phyloP scores from a whole-genome alignment of 2,797 vertebrate genomes.

The Tapera naevia region DNA sequence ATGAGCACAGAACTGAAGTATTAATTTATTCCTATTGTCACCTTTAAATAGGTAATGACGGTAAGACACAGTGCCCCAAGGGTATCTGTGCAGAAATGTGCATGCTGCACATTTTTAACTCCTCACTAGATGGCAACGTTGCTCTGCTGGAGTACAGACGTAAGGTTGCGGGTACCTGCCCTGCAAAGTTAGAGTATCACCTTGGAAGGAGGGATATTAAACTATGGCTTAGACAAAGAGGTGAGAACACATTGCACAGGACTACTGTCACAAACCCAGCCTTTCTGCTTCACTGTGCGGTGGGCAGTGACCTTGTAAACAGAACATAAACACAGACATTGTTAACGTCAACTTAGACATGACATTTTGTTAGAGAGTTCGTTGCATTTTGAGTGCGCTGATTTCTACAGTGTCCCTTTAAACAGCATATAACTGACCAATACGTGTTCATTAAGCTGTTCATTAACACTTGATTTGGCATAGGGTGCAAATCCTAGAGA shows the following conservation, averaged over 20 bases:
- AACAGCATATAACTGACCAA: not conserved
- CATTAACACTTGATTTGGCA: not conserved
- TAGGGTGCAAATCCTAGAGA: not conserved
- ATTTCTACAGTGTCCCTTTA: not conserved
- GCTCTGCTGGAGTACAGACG: not conserved
- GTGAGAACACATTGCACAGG: not conserved
- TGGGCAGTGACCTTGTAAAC: not conserved
- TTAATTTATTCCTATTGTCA: not conserved
- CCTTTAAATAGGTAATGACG: not conserved
- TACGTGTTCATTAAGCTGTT: not conserved
- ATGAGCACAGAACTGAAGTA: not conserved
- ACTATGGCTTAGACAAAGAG: not conserved
- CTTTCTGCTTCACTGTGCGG: not conserved
- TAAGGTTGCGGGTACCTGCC: not conserved
- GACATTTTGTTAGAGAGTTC: not conserved
- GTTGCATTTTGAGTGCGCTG: not conserved
- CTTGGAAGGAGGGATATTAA: not conserved
- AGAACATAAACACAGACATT: not conserved
- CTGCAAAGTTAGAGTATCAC: not conserved
- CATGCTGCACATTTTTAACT: not conserved
- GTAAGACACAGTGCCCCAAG: not conserved
- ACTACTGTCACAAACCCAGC: not conserved
- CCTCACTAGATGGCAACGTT: conserved; percentile 69
- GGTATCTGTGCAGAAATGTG: not conserved
- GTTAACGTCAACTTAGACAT: not conserved